These are phyloP conservation scores for Diorhabda sublineata DNA, from an alignment of 1,140 invertebrate species.

Conservation along the genomic window DNA sequence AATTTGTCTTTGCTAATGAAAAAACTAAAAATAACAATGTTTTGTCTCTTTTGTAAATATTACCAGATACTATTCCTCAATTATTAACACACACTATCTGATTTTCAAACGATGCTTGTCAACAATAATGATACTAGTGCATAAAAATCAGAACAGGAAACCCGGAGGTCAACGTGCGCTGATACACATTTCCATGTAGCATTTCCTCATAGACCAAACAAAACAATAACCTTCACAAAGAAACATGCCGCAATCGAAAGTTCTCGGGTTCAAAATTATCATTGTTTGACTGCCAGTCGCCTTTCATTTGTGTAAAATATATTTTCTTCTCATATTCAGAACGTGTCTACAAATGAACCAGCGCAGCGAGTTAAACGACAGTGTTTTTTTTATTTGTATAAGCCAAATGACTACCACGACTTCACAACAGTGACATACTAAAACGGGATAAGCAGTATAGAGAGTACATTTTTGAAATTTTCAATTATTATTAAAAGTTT, in stretches of 20 bases:
- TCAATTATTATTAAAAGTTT: no score
- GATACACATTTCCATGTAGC: neutral
- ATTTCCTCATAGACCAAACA: neutral
- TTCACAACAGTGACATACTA: neutral
- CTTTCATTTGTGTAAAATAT: neutral
- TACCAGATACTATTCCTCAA: no score
- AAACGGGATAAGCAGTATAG: no score
- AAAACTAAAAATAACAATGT: no score
- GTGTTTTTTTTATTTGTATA: neutral
- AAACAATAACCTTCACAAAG: neutral
- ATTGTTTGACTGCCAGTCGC: neutral
- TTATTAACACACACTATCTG: no score
- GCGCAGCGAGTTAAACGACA: neutral
- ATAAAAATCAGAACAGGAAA: no score
- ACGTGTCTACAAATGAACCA: conserved; percentile 2
- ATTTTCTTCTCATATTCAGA: neutral
- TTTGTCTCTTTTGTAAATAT: no score
- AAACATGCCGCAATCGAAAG: neutral
- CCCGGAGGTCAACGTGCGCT: neutral
- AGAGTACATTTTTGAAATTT: no score
- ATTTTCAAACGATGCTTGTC: no score
- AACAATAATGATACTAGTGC: no score
- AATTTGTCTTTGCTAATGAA: no score
- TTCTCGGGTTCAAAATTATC: neutral
- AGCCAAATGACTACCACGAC: neutral